A percentile compares a stretch with the other conserved stretches of the same genome.
Evolutionary conservation across 2,888 invertebrate species (phyloP).

Genomic region (Prostheceraeus crozeri): DNA sequence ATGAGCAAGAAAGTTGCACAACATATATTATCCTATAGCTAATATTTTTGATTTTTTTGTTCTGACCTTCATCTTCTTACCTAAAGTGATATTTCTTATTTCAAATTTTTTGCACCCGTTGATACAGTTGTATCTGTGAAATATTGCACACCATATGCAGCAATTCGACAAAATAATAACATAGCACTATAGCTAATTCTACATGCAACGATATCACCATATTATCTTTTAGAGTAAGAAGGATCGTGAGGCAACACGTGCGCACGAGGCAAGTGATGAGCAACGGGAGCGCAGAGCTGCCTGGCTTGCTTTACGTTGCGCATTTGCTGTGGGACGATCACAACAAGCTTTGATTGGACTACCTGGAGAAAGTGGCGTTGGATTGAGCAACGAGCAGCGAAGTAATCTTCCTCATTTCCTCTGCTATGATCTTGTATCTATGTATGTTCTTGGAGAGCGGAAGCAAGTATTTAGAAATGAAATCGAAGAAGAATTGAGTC

Average conservation of each 20-base stretch:
- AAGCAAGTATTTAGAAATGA: constrained; percentile 52
- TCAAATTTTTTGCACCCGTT: too few relatives aligned
- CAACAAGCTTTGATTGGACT: constrained; percentile 46
- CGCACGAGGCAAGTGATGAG: constrained; percentile 42
- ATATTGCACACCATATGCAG: too few relatives aligned
- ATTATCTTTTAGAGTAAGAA: constrained; percentile 40
- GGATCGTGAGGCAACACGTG: constrained; percentile 37
- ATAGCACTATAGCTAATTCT: too few relatives aligned
- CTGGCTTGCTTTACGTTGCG: constrained; percentile 51
- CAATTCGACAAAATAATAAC: too few relatives aligned
- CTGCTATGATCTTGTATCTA: constrained; percentile 49
- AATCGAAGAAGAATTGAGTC: constrained; percentile 54
- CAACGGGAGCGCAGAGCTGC: constrained; percentile 48
- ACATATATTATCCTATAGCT: too few relatives aligned
- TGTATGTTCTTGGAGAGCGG: constrained; percentile 53
- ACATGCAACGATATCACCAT: too few relatives aligned
- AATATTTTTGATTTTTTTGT: too few relatives aligned
- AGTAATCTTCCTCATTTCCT: constrained; percentile 50
- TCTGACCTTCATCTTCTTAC: too few relatives aligned
- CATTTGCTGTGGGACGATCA: constrained; percentile 47
- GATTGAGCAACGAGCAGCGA: constrained; percentile 41
- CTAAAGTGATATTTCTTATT: too few relatives aligned
- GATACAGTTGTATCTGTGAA: too few relatives aligned
- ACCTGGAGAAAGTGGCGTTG: constrained; percentile 44
- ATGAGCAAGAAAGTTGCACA: too few relatives aligned